phyloP scores from a whole-genome alignment of 1,140 invertebrate genomes.

The Drosophila prosaltans region DNA sequence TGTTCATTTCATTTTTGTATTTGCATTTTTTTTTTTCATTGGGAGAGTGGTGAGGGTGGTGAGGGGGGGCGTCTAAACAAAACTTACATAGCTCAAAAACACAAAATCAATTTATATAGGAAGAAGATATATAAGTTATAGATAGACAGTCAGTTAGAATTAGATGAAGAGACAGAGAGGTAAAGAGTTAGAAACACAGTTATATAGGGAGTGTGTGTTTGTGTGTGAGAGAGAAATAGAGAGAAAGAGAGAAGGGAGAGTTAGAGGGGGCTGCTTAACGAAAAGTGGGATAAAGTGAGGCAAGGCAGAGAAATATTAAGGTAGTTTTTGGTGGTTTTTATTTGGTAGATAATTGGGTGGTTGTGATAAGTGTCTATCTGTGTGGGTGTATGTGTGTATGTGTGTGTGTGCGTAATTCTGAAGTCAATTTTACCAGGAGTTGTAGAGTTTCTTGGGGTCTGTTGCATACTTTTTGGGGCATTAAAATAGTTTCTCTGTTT shows the following conservation, averaged over 20 bases:
- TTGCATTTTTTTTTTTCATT: no score
- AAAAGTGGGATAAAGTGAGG: conserved; percentile 20
- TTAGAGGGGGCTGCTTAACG: conserved; percentile 25
- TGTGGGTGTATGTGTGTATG: no score
- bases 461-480: conserved; percentile 66
- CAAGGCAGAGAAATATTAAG: conserved; percentile 1
- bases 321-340: conserved; percentile 1
- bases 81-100: conserved; percentile 75
- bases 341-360: background rate
- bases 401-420: background rate
- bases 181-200: conserved; percentile 57
- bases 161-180: conserved; percentile 32
- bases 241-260: conserved; percentile 25
- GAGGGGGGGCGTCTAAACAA: conserved; percentile 58
- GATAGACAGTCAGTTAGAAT: conserved; percentile 46
- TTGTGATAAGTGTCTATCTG: background rate
- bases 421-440: background rate
- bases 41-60: background rate
- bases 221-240: conserved; percentile 14
- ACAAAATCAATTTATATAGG: conserved; percentile 71
- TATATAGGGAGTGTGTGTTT: conserved; percentile 22
- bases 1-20: conserved; percentile 2
- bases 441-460: conserved; percentile 31
- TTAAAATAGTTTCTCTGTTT: conserved; percentile 39
- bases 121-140: conserved; percentile 50